A percentile compares a stretch with the other conserved stretches of the same genome.
These are phyloP conservation scores for Drosophila mojavensis DNA, from an alignment of 1,140 invertebrate species.

Conservation along the genomic window DNA sequence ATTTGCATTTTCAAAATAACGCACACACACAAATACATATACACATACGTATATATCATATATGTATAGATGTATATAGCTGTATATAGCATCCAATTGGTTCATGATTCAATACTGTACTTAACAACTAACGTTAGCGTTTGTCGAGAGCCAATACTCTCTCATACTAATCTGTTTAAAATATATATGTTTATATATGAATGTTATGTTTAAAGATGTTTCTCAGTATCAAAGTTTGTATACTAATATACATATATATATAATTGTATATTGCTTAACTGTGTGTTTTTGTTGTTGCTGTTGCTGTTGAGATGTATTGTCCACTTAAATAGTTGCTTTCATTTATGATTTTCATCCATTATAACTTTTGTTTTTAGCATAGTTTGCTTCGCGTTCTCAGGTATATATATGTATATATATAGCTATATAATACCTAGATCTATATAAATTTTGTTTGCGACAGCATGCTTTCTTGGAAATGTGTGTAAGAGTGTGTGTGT, in stretches of 20 bases:
- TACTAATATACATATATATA: neutral
- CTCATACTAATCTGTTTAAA: too few relatives aligned
- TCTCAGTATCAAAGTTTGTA: slow-evolving; percentile 18
- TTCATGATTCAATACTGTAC: slow-evolving; percentile 49
- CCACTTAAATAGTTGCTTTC: slow-evolving; percentile 51
- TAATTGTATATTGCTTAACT: slow-evolving; percentile 39
- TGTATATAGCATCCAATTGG: neutral
- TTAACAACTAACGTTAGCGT: slow-evolving; percentile 59
- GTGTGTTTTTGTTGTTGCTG: slow-evolving; percentile 15
- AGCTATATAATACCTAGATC: slow-evolving; percentile 1
- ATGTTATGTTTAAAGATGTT: slow-evolving; percentile 8
- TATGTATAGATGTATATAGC: too few relatives aligned
- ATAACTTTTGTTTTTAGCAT: slow-evolving; percentile 34
- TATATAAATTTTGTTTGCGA: slow-evolving; percentile 3
- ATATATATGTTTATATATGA: slow-evolving; percentile 1
- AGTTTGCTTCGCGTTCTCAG: slow-evolving; percentile 41
- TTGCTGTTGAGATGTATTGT: slow-evolving; percentile 55
- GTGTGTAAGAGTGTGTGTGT: neutral
- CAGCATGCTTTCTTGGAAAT: slow-evolving; percentile 34
- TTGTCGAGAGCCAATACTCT: too few relatives aligned
- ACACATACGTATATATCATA: neutral
- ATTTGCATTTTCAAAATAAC: slow-evolving; percentile 15
- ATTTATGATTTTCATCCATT: slow-evolving; percentile 20
- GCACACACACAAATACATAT: slow-evolving; percentile 31
- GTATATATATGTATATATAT: neutral